Evolutionary conservation across 2,888 invertebrate species (phyloP), one percentile per base, ranked within the genome.

Genomic region (Philopedon plagiatum): DNA sequence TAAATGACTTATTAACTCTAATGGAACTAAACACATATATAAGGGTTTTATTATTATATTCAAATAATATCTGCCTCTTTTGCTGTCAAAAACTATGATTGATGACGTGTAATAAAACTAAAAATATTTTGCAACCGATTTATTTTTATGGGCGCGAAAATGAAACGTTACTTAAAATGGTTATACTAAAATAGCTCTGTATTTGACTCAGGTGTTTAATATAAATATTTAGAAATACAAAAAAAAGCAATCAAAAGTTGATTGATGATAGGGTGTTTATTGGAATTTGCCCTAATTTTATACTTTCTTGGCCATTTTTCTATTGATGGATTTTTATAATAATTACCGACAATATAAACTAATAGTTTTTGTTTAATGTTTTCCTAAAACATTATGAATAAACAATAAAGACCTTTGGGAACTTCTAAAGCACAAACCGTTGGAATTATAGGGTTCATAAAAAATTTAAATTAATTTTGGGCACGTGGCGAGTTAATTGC

Each of bases 51-150:
- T 57, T 58, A 32, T 56, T 61, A 64, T 57, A 63, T 70, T 70
- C 63, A 70, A 70, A 64, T 65, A 71, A 71, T 71, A 51, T 71
- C 41, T 41, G 29, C 32, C 58, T 54, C 26, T 54, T 51, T 54
- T 29, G 29, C 61, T 60, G 71, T 71, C 71, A 54, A 44, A 54
- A 32, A 34, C 51, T 61, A 66, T 66, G 71, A 71, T 71, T 61
- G 65, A 71, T 66, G 34, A 46, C 61, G 13, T 61, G 32, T 66
- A 60, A 37, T 62, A 26, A 56, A 66, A 66, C 51, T 65, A 57
- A 66, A 71, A 71, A 66, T 61, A 64, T 65, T 56, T 71, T 56
- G 37, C 51, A 71, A 56, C 56, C 61, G 56, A 71, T 71, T 71
- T 65, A 71, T 71, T 71, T 65, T 60, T 60, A 49, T 65, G 39